Base-by-base conservation (phyloP, 2,888 invertebrate genomes). In the Cetonia aurata region DNA sequence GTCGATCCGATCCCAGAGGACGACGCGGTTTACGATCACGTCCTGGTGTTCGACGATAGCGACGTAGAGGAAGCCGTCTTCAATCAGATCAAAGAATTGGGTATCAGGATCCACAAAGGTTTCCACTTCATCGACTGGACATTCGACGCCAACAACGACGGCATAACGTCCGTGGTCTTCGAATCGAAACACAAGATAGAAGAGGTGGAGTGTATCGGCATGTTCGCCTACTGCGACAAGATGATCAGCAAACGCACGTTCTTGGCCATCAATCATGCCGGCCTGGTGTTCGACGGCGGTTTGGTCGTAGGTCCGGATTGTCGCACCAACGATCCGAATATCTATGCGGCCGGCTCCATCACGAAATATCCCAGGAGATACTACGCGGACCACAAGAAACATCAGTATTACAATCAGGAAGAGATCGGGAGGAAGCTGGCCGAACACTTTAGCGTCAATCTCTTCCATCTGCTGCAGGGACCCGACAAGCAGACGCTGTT, bases 301-400 rank as follows among this genome's bases (percentile, higher is more conserved):
- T 75, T 91, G 42, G 86, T 90, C 1, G 88, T 91, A 53, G 86
- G 88, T 55, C 83, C 85, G 0, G 79, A 84, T 55, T 90, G 87
- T 73, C 84, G 86, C 50, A 91, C 91, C 0, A 89, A 88, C 78
- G 90, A 90, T 77, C 86, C 86, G 0, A 78, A 80, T 69, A 87
- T 91, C 57, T 89, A 83, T 77, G 90, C 88, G 0, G 90, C 89
- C 3, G 91, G 91, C 0, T 83, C 88, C 0, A 83, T 88, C 68
- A 87, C 88, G 10, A 85, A 86, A 60, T 90, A 90, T 78, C 87
- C 88, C 1, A 83, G 88, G 8, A 84, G 85, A 4, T 84, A 88
- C 73, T 84, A 86, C 76, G 88, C 88, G 0, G 81, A 82, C 1
- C 73, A 79, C 1, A 81, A 79, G 52, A 78, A 84, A 25, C 89